phyloP scores from a whole-genome alignment of 2,888 invertebrate species.

The Microchrysa polita region DNA sequence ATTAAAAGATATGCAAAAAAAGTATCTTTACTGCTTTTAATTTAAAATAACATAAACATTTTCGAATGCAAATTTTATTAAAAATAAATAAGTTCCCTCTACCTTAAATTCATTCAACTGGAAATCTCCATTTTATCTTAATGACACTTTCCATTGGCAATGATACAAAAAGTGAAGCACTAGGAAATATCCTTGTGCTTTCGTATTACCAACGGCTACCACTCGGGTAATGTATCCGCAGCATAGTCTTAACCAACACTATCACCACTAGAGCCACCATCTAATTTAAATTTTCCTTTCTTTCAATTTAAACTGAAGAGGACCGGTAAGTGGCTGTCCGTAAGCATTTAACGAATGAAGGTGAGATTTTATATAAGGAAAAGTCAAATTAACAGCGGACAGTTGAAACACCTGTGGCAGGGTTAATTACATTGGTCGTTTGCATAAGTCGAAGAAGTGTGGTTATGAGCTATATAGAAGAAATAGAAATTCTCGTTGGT shows the following conservation, averaged over 20 bases:
- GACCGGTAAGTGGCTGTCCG: not conserved
- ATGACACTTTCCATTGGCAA: not conserved
- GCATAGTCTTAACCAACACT: too few species aligned
- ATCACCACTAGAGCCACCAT: not conserved
- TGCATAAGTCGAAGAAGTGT: not conserved
- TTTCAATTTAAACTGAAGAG: not conserved
- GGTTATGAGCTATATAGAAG: not conserved
- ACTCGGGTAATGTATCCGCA: not conserved
- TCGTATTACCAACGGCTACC: not conserved
- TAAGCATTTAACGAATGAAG: not conserved
- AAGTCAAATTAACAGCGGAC: too few species aligned
- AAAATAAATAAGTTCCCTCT: too few species aligned
- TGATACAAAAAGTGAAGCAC: not conserved
- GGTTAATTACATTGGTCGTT: too few species aligned
- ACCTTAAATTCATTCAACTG: not conserved
- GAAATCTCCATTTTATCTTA: not conserved
- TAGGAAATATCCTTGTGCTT: not conserved
- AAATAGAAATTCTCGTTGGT: not conserved
- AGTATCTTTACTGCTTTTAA: too few species aligned
- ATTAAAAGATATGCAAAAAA: too few species aligned
- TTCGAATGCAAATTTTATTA: too few species aligned
- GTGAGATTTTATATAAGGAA: too few species aligned
- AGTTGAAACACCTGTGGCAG: too few species aligned
- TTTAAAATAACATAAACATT: too few species aligned
- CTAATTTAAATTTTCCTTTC: not conserved